A percentile compares a stretch with the other conserved stretches of the same genome.
These are phyloP conservation scores for Bos javanicus DNA, from an alignment of 2,113 vertebrate genomes.

Conservation along the genomic window DNA sequence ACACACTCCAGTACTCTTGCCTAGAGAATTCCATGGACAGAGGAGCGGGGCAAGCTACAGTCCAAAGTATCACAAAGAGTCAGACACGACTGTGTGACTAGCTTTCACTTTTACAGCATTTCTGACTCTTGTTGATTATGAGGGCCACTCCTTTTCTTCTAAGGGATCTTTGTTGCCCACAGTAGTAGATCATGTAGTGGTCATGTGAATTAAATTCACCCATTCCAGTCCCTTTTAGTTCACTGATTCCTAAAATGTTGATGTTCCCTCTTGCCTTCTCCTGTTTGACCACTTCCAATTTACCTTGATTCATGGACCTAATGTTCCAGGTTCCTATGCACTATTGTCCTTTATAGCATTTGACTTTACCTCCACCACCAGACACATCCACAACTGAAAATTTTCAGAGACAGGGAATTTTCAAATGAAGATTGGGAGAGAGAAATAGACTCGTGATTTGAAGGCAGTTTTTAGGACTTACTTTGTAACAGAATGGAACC, in stretches of 20 bases:
- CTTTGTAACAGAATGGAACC: not conserved
- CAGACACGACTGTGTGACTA: not conserved
- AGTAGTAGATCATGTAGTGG: not conserved
- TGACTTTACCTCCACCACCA: not conserved
- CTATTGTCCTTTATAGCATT: not conserved
- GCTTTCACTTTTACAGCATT: not conserved
- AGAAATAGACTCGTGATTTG: not conserved
- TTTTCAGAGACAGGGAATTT: not conserved
- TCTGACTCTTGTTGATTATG: not conserved
- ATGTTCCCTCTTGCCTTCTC: not conserved
- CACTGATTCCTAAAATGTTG: not conserved
- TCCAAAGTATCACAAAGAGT: not conserved
- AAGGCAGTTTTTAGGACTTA: not conserved
- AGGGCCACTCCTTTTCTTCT: not conserved
- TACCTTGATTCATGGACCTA: not conserved
- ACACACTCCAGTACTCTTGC: not conserved
- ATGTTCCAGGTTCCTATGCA: not conserved
- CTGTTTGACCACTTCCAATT: not conserved
- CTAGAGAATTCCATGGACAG: not conserved
- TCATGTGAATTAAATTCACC: not conserved
- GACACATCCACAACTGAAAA: not conserved
- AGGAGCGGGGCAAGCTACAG: not conserved
- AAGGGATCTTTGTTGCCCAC: not conserved
- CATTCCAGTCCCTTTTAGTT: not conserved
- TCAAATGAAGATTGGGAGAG: not conserved